Percentiles rank a stretch among this genome's conserved stretches.
phyloP scores from a whole-genome alignment of 1,140 invertebrate genomes.

The Medauroidea extradentata region DNA sequence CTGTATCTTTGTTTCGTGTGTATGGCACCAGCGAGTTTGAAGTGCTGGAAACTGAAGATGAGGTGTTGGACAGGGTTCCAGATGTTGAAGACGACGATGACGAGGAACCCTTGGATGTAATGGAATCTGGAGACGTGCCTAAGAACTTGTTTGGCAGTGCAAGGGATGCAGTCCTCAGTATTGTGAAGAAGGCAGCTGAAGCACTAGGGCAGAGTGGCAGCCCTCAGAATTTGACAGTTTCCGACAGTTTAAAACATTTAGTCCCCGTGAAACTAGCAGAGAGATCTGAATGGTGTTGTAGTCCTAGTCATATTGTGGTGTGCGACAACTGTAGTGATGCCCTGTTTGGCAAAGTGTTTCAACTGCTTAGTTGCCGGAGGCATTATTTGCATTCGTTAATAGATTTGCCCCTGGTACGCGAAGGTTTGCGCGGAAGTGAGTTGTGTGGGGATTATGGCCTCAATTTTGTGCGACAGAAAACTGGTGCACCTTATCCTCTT shows the following conservation, averaged over 20 bases:
- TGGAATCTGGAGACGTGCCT: conserved; percentile 42
- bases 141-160: conserved; percentile 78
- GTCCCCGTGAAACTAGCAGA: conserved; percentile 20
- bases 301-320: conserved; percentile 62
- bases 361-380: conserved; percentile 36
- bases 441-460: conserved; percentile 55
- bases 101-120: conserved; percentile 44
- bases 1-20: conserved; percentile 85
- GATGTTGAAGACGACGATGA: conserved; percentile 57
- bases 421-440: conserved; percentile 50
- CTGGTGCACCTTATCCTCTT: conserved; percentile 4
- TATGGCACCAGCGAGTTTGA: conserved; percentile 91
- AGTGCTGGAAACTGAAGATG: conserved; percentile 63
- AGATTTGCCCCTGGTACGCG: conserved; percentile 48
- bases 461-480: conserved; percentile 46
- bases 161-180: conserved; percentile 77
- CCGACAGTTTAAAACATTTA: too few species aligned
- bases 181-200: conserved; percentile 83
- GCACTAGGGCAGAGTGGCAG: not conserved
- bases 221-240: not conserved
- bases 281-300: conserved; percentile 47
- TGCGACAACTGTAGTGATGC: conserved; percentile 66
- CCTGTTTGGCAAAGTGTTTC: conserved; percentile 57
- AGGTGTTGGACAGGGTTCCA: conserved; percentile 34
- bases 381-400: conserved; percentile 38